These are phyloP conservation scores for Lordiphosa stackelbergi DNA, from an alignment of 1,140 invertebrate species.

Conservation along the genomic window DNA sequence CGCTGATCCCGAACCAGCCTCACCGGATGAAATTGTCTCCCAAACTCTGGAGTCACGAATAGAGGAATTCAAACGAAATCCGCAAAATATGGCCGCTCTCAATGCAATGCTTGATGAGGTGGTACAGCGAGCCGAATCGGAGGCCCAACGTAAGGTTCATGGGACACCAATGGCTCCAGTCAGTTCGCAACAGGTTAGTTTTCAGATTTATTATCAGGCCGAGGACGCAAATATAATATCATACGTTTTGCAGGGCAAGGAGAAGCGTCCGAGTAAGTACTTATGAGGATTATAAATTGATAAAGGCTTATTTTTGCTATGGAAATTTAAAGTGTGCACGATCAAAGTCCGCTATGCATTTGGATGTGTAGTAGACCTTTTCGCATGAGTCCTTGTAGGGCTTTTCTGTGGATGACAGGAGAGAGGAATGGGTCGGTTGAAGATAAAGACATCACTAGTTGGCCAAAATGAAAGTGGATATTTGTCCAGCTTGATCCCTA, in stretches of 20 bases:
- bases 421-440: not conserved
- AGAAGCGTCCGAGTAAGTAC: slow-evolving; percentile 72
- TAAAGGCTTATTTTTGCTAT: slow-evolving; percentile 24
- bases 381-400: slow-evolving; percentile 59
- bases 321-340: slow-evolving; percentile 52
- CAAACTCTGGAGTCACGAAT: slow-evolving; percentile 61
- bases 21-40: slow-evolving; percentile 45
- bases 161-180: slow-evolving; percentile 36
- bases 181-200: slow-evolving; percentile 70
- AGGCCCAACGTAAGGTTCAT: slow-evolving; percentile 55
- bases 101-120: slow-evolving; percentile 71
- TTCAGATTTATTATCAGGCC: slow-evolving; percentile 2
- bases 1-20: slow-evolving; percentile 63
- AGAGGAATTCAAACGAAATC: slow-evolving; percentile 66
- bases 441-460: too few species aligned
- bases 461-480: too few species aligned
- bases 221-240: slow-evolving; percentile 13
- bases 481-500: too few species aligned
- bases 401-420: slow-evolving; percentile 32
- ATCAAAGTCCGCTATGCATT: slow-evolving; percentile 59
- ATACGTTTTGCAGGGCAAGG: slow-evolving; percentile 56
- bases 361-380: slow-evolving; percentile 50
- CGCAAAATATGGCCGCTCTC: slow-evolving; percentile 67
- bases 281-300: slow-evolving; percentile 6
- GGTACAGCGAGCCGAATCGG: slow-evolving; percentile 63